phyloP scores from a whole-genome alignment of 2,888 invertebrate species.

The Meloe dianella region DNA sequence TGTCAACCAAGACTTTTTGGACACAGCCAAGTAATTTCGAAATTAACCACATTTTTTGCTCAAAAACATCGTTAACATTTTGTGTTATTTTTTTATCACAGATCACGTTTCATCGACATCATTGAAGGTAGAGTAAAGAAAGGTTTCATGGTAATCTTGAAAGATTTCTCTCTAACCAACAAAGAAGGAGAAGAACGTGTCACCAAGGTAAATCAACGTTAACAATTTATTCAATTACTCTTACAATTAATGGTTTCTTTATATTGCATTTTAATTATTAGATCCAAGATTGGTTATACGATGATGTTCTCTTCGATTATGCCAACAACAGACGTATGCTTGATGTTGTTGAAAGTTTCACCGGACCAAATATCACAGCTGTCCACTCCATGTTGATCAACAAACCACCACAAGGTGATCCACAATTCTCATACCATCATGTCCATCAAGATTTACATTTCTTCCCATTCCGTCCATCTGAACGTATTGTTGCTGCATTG shows the following conservation, averaged over 20 bases:
- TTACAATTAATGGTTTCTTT: neutral
- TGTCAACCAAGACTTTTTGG: constrained; percentile 67
- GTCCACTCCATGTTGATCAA: constrained; percentile 90
- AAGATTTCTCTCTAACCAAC: constrained; percentile 68
- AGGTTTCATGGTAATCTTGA: constrained; percentile 66
- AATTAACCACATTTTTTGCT: neutral
- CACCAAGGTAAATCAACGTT: constrained; percentile 77
- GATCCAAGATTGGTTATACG: constrained; percentile 77
- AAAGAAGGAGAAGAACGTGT: constrained; percentile 70
- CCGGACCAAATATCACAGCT: constrained; percentile 76
- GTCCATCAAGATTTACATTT: constrained; percentile 83
- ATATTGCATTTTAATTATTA: constrained; percentile 41
- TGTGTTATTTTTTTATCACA: constrained; percentile 44
- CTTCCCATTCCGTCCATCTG: constrained; percentile 84
- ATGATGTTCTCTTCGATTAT: constrained; percentile 75
- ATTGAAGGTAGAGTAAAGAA: constrained; percentile 66
- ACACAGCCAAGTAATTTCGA: neutral
- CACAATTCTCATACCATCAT: constrained; percentile 69
- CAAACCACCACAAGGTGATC: constrained; percentile 80
- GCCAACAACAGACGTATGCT: constrained; percentile 68
- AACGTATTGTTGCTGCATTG: constrained; percentile 82
- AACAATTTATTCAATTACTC: constrained; percentile 43
- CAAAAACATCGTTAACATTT: neutral
- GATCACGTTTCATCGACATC: constrained; percentile 73
- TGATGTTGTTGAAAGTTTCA: constrained; percentile 73